These are phyloP conservation scores for Agrenia bidenticulata DNA, from an alignment of 2,888 invertebrate species.

Conservation along the genomic window DNA sequence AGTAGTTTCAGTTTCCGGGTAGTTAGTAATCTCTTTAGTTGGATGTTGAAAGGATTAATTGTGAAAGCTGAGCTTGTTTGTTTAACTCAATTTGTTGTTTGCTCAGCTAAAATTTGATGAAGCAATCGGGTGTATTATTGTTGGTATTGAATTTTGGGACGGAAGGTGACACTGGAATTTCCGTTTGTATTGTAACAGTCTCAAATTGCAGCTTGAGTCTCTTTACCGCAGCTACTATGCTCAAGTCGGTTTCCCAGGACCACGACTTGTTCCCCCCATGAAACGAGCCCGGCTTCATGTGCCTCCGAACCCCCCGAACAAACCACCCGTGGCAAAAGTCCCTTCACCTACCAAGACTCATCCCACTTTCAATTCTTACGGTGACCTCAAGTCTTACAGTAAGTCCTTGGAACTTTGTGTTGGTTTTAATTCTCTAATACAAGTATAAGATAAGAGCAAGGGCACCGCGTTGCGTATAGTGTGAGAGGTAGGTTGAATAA, in stretches of 20 bases:
- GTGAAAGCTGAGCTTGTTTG: no score
- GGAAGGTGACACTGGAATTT: slow-evolving; percentile 7
- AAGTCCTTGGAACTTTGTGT: no score
- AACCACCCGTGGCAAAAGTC: slow-evolving; percentile 40
- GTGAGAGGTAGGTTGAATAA: no score
- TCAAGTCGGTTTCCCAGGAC: slow-evolving; percentile 62
- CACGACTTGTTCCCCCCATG: slow-evolving; percentile 64
- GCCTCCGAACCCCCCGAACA: slow-evolving; percentile 54
- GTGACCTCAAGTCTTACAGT: slow-evolving; percentile 69
- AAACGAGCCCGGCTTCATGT: slow-evolving; percentile 65
- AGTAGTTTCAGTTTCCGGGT: no score
- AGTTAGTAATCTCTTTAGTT: no score
- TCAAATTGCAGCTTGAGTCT: slow-evolving; percentile 50
- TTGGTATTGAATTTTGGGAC: slow-evolving; percentile 21
- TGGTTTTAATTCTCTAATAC: no score
- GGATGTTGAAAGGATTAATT: no score
- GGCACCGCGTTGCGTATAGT: no score
- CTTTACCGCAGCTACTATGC: slow-evolving; percentile 64
- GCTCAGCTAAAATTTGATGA: slow-evolving; percentile 20
- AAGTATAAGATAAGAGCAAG: no score
- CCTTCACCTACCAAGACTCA: slow-evolving; percentile 55
- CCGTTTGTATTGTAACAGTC: slow-evolving; percentile 33
- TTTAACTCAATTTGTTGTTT: no score
- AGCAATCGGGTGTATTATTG: background rate
- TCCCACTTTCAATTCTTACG: slow-evolving; percentile 57